Conservation (phyloP, 2,113 vertebrate genomes). For the Dicaeum eximium region DNA sequence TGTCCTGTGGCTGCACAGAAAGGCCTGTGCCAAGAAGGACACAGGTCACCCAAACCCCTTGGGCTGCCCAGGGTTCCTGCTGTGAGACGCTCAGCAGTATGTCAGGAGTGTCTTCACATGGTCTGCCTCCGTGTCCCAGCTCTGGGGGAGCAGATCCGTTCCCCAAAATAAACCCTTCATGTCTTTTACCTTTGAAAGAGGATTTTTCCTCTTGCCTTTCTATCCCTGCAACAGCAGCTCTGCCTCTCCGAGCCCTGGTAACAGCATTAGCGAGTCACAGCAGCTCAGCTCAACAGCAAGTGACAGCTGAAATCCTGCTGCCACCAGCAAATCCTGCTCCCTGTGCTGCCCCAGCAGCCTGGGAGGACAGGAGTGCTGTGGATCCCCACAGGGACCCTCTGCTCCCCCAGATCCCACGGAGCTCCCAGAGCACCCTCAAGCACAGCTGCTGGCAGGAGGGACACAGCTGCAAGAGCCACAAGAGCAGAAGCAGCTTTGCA, state of each 20-base stretch:
- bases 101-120: background rate
- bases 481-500: background rate
- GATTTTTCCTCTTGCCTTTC: background rate
- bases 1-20: accelerated
- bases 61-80: accelerated
- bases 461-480: background rate
- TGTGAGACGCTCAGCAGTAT: background rate
- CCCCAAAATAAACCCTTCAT: background rate
- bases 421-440: background rate
- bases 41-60: background rate
- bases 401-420: accelerated
- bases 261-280: conserved; percentile 36
- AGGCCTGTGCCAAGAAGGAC: background rate
- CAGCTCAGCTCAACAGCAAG: conserved; percentile 42
- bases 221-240: conserved; percentile 6
- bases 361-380: background rate
- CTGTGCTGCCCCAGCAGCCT: background rate
- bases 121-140: background rate
- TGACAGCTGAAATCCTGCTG: conserved; percentile 45
- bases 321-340: background rate
- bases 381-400: background rate
- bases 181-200: background rate
- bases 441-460: background rate
- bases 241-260: background rate
- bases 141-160: background rate